These are phyloP conservation scores for Noctua fimbriata DNA, from an alignment of 2,888 invertebrate genomes.

Conservation along the genomic window DNA sequence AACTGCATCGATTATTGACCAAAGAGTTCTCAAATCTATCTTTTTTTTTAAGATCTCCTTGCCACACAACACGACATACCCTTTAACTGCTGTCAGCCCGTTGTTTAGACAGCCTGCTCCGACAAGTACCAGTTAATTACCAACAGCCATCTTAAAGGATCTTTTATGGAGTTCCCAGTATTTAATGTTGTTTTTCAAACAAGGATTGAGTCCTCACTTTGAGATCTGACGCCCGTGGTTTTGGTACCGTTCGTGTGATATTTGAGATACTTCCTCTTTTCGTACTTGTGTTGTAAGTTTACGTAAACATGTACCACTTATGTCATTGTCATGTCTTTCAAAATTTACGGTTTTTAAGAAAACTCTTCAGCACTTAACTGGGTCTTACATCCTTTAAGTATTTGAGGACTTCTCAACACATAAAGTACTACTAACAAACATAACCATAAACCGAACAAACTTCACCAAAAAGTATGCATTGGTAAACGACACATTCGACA, in stretches of 20 bases:
- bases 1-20: slow-evolving; percentile 6
- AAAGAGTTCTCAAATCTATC: slow-evolving; percentile 17
- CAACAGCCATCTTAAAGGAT: slow-evolving; percentile 61
- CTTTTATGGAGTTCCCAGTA: slow-evolving; percentile 69
- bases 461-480: slow-evolving; percentile 38
- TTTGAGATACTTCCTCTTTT: slow-evolving; percentile 52
- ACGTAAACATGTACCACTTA: slow-evolving; percentile 51
- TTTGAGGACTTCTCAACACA: slow-evolving; percentile 26
- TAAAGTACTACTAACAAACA: slow-evolving; percentile 38
- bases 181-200: slow-evolving; percentile 64
- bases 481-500: slow-evolving; percentile 54
- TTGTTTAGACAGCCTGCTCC: slow-evolving; percentile 67
- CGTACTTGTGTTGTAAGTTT: slow-evolving; percentile 37
- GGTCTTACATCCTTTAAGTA: slow-evolving; percentile 24
- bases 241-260: slow-evolving; percentile 48
- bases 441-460: slow-evolving; percentile 42
- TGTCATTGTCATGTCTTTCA: slow-evolving; percentile 39
- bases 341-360: slow-evolving; percentile 36
- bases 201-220: slow-evolving; percentile 65
- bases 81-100: slow-evolving; percentile 46
- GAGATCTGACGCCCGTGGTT: slow-evolving; percentile 56
- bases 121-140: slow-evolving; percentile 65
- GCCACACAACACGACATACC: slow-evolving; percentile 44
- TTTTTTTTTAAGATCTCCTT: neutral
- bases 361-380: slow-evolving; percentile 6